Conservation (phyloP, 2,113 vertebrate genomes). For the Periophthalmus modestus region DNA sequence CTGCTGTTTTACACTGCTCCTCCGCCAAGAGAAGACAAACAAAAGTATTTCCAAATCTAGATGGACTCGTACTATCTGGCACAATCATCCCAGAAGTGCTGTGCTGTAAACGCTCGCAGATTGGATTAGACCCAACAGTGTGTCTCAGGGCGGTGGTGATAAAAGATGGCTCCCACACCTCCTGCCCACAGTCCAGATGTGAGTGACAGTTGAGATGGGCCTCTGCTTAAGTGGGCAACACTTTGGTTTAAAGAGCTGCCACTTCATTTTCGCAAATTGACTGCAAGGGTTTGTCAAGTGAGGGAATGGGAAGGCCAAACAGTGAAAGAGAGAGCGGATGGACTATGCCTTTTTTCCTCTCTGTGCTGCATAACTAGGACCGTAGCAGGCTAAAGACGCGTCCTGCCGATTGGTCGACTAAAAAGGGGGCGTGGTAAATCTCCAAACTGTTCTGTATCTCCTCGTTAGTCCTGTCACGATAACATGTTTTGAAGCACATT, state of each 20-base stretch:
- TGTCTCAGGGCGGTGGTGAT: slow-evolving; percentile 46
- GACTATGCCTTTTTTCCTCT: slow-evolving; percentile 24
- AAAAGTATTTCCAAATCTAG: slow-evolving; percentile 23
- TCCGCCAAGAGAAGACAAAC: not conserved
- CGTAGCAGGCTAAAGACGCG: too few species aligned
- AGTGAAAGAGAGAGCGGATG: slow-evolving; percentile 34
- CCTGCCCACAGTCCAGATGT: slow-evolving; percentile 25
- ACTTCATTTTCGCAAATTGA: slow-evolving; percentile 68
- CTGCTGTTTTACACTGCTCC: slow-evolving; percentile 4
- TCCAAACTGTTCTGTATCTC: too few species aligned
- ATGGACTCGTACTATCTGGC: slow-evolving; percentile 34
- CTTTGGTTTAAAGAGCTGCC: slow-evolving; percentile 52
- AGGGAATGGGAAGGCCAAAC: slow-evolving; percentile 32
- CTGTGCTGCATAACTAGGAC: not conserved
- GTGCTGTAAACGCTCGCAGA: slow-evolving; percentile 41
- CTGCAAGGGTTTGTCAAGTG: slow-evolving; percentile 48
- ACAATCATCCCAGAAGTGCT: slow-evolving; percentile 24
- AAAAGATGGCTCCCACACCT: slow-evolving; percentile 55
- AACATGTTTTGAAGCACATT: too few species aligned
- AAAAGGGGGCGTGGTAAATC: too few species aligned
- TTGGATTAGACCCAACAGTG: slow-evolving; percentile 38
- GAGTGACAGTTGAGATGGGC: slow-evolving; percentile 57
- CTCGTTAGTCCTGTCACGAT: too few species aligned
- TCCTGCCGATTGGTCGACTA: too few species aligned
- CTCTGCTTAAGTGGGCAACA: slow-evolving; percentile 43